Percentiles rank a stretch among this genome's conserved stretches.
Conservation (phyloP, 2,888 invertebrate species). For the Folsomia candida region DNA sequence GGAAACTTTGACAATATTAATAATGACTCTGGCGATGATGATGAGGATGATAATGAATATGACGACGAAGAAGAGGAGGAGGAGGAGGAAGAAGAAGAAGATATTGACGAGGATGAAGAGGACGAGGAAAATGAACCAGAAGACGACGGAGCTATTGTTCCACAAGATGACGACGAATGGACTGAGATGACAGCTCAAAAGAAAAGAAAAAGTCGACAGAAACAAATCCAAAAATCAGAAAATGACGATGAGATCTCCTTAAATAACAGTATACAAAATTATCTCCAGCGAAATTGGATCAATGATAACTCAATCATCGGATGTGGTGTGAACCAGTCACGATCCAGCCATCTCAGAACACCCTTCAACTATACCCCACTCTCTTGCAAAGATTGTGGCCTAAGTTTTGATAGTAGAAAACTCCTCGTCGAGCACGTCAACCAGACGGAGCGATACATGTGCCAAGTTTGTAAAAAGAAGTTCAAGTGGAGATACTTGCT, state of each 20-base stretch:
- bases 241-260: no score
- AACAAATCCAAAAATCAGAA: no score
- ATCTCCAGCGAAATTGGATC: background rate
- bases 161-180: no score
- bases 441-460: background rate
- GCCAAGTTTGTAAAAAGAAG: background rate
- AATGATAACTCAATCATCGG: background rate
- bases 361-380: background rate
- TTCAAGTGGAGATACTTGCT: conserved; percentile 10
- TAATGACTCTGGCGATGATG: background rate
- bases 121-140: background rate
- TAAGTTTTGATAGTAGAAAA: background rate
- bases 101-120: background rate
- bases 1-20: no score
- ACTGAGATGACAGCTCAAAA: no score
- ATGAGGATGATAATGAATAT: background rate
- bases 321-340: conserved; percentile 2
- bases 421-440: background rate
- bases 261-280: background rate
- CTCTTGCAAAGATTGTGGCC: conserved; percentile 2
- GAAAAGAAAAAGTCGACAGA: no score
- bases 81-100: background rate
- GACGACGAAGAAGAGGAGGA: background rate
- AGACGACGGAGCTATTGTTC: background rate
- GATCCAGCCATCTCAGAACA: background rate